Base-by-base conservation (phyloP, 2,113 vertebrate species). In the Gambusia holbrooki region DNA sequence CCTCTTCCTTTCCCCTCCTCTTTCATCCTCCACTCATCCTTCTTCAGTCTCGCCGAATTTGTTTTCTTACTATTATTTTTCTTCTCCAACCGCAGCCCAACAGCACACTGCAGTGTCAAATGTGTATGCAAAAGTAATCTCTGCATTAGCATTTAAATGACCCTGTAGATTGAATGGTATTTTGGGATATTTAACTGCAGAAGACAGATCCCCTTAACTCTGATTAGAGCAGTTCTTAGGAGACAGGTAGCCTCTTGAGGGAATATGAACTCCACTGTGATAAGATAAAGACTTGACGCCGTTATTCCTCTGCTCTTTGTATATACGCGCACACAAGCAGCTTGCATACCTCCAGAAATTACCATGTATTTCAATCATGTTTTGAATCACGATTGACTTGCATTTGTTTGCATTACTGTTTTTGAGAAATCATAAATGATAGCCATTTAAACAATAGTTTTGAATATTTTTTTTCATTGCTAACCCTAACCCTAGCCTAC, bases 101-200 rank as follows among this genome's bases (percentile, higher is more conserved):
- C 66, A 83, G 60, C 81, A 42, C 67, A 69, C 66, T 65, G 82
- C 87, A 74, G 86, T 67, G 30, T 89, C 73, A 88, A 82, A 84
- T 73, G 69, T 72, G 73, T 70, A 35, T 62, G 69, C 83, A 75
- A 82, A 81, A 85, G 82, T 86, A 90, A 90, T 89, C 88, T 86
- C 79, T 70, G 71, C 83, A 93, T 93, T 93, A 92, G 88, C 92
- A 93, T 92, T 92, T 90, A 92, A 92, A 93, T 82, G 81, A 90
- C 87, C 85, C 77, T 79, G 72, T 80, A 79, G 87, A 92, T 74
- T 84, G 84, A 92, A 91, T 73, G 74, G 91, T 83, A 84, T 91
- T 91, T 90, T 87, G 75, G 88, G 86, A 90, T 87, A 90, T 93
- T 92, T 88, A 93, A 91, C 89, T 76, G 88, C 76, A 85, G 87